A percentile compares a stretch with the other conserved stretches of the same genome.
These are phyloP conservation scores for Gila robusta DNA, from an alignment of 2,797 vertebrate genomes.

Conservation along the genomic window DNA sequence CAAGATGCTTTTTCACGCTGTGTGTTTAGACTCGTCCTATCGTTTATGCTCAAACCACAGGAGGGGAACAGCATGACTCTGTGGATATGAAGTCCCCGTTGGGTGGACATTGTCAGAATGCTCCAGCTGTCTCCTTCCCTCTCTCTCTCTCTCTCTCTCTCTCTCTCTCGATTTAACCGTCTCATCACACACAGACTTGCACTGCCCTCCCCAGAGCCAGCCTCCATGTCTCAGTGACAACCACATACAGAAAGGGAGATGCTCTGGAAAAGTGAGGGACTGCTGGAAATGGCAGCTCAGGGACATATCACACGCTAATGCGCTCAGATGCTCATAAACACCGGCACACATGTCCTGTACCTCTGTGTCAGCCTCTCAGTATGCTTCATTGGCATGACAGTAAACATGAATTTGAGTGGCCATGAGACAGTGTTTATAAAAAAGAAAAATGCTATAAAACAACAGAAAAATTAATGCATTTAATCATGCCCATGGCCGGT, in stretches of 20 bases:
- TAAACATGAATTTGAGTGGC: too few species aligned
- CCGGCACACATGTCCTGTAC: not conserved
- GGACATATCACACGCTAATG: slow-evolving; percentile 35
- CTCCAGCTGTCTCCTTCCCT: slow-evolving; percentile 34
- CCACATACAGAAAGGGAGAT: slow-evolving; percentile 41
- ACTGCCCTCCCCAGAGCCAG: slow-evolving; percentile 43
- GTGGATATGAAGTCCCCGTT: slow-evolving; percentile 17
- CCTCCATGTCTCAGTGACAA: slow-evolving; percentile 48
- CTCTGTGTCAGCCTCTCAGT: slow-evolving; percentile 12
- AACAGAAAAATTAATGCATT: not conserved
- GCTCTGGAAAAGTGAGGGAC: slow-evolving; percentile 35
- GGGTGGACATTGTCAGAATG: slow-evolving; percentile 34
- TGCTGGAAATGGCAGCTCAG: slow-evolving; percentile 43
- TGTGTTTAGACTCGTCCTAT: slow-evolving; percentile 46
- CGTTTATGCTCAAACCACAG: slow-evolving; percentile 16
- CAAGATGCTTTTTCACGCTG: slow-evolving; percentile 28
- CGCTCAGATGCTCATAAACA: slow-evolving; percentile 18
- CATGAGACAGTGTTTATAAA: not conserved
- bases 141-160: slow-evolving; percentile 28
- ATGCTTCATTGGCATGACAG: not conserved
- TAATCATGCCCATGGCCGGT: not conserved
- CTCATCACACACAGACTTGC: slow-evolving; percentile 48
- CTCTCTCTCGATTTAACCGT: slow-evolving; percentile 32
- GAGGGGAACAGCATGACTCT: slow-evolving; percentile 17
- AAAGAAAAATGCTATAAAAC: not conserved